Evolutionary conservation across 2,888 invertebrate species (phyloP).

Genomic region (Harmothoe impar): DNA sequence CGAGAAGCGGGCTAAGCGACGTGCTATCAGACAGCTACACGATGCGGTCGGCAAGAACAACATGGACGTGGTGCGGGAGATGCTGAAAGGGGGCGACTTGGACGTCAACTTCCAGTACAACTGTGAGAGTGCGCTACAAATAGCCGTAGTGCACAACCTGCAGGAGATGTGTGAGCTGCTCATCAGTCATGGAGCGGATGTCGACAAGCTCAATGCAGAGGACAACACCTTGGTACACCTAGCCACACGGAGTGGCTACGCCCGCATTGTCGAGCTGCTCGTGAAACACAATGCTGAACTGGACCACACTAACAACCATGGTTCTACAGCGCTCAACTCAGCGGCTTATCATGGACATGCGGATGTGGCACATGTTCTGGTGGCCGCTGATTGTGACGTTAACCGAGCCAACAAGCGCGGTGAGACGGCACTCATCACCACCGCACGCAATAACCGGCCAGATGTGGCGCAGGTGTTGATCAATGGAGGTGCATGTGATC

Average conservation of each 20-base stretch:
- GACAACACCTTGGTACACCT: slow-evolving; percentile 68
- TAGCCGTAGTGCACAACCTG: slow-evolving; percentile 77
- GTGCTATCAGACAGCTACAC: slow-evolving; percentile 72
- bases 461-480: slow-evolving; percentile 74
- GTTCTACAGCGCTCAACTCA: slow-evolving; percentile 77
- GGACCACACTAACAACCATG: slow-evolving; percentile 77
- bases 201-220: slow-evolving; percentile 78
- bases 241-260: slow-evolving; percentile 77
- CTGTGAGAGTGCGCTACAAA: slow-evolving; percentile 79
- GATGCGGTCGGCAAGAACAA: slow-evolving; percentile 76
- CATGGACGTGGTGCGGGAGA: slow-evolving; percentile 72
- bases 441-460: slow-evolving; percentile 71
- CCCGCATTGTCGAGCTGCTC: slow-evolving; percentile 75
- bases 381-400: slow-evolving; percentile 73
- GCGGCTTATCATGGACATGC: slow-evolving; percentile 75
- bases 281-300: slow-evolving; percentile 76
- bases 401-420: slow-evolving; percentile 74
- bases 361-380: slow-evolving; percentile 72
- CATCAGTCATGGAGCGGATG: slow-evolving; percentile 78
- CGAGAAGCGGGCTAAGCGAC: slow-evolving; percentile 61
- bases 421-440: slow-evolving; percentile 76
- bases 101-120: slow-evolving; percentile 81
- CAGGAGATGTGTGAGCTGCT: slow-evolving; percentile 77
- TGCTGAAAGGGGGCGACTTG: slow-evolving; percentile 74
- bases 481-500: slow-evolving; percentile 71